Percentiles rank a stretch among this genome's conserved stretches.
Evolutionary conservation across 2,113 vertebrate genomes (phyloP).

Genomic region (Sphyrna mokarran): DNA sequence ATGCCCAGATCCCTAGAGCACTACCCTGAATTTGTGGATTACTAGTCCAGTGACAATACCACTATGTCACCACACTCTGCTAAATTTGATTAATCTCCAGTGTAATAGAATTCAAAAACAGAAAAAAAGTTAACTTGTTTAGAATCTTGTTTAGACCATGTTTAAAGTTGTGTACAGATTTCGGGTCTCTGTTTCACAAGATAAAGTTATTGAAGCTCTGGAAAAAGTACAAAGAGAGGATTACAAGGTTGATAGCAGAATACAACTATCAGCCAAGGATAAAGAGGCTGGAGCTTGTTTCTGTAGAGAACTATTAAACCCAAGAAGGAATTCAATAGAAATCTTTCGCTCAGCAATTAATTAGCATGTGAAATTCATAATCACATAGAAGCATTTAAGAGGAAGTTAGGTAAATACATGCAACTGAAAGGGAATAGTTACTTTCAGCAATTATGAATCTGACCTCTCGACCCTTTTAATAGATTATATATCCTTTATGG

Average conservation of each 20-base stretch:
- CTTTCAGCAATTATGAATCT: too few species aligned
- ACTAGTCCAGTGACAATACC: too few species aligned
- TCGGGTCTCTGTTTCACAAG: not conserved
- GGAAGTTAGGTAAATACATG: not conserved
- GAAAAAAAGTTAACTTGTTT: not conserved
- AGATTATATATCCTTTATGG: too few species aligned
- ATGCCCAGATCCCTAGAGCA: too few species aligned
- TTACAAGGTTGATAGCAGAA: not conserved
- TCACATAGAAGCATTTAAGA: not conserved
- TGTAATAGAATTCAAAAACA: not conserved
- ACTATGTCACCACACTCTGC: too few species aligned
- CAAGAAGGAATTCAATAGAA: not conserved
- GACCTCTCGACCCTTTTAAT: too few species aligned
- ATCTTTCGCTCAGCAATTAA: not conserved
- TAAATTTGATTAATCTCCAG: not conserved
- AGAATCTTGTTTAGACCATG: not conserved
- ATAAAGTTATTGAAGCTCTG: not conserved
- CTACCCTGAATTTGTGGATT: too few species aligned
- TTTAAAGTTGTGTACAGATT: not conserved
- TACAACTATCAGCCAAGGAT: not conserved
- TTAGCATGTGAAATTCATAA: not conserved
- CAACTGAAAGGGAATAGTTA: not conserved
- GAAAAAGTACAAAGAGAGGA: not conserved
- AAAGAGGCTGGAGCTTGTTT: not conserved
- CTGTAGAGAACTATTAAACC: not conserved